Conservation (phyloP, 1,140 invertebrate genomes). For the Hylaeus volcanicus region DNA sequence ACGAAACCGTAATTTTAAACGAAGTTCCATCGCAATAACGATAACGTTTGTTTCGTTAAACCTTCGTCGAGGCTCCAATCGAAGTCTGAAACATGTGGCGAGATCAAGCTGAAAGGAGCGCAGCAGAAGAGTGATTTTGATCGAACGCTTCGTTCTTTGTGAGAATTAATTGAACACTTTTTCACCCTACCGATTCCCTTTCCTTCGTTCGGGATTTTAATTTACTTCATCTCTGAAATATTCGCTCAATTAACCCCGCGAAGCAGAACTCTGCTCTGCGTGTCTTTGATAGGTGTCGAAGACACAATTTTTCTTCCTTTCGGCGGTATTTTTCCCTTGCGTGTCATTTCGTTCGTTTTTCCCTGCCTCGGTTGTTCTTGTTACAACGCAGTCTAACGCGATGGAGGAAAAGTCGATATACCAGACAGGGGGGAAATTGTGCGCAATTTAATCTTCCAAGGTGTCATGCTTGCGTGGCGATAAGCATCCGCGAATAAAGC, state of each 20-base stretch:
- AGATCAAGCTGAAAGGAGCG: slow-evolving; percentile 1
- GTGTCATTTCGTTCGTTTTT: slow-evolving; percentile 15
- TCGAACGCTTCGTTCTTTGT: neutral
- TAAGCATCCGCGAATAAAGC: neutral
- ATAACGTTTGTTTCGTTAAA: neutral
- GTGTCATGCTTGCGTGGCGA: neutral
- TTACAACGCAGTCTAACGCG: neutral
- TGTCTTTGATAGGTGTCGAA: slow-evolving; percentile 2
- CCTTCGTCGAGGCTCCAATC: neutral
- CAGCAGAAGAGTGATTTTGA: neutral
- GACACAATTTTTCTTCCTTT: neutral
- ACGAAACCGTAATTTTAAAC: neutral
- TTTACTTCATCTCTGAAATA: slow-evolving; percentile 6
- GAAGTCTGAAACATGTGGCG: neutral
- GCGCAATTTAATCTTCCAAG: neutral
- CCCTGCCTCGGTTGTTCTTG: neutral
- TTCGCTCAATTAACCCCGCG: slow-evolving; percentile 1
- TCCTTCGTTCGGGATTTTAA: neutral
- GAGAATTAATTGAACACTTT: slow-evolving; percentile 10
- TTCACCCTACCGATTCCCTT: neutral
- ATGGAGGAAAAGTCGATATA: neutral
- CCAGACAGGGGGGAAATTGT: neutral
- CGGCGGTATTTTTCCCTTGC: neutral
- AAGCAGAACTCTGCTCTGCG: neutral
- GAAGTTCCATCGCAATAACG: neutral